Percentiles rank a stretch among this genome's conserved stretches.
Conservation (phyloP, 2,888 invertebrate species). For the Pristionchus arcanus region DNA sequence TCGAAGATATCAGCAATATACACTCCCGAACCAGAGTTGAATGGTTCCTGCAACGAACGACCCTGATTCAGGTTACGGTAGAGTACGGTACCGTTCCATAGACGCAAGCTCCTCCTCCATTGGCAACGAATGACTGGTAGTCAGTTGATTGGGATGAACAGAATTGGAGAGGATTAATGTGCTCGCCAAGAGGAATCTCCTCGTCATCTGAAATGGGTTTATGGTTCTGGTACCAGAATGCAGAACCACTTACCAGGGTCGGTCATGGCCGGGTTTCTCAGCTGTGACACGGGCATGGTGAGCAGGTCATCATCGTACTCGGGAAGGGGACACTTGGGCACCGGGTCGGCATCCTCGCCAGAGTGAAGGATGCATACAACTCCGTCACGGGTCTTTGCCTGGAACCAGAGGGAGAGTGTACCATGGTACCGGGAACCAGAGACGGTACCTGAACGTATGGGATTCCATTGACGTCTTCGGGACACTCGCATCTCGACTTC, state of each 20-base stretch:
- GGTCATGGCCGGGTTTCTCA: constrained; percentile 78
- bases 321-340: constrained; percentile 72
- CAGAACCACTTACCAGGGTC: constrained; percentile 64
- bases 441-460: constrained; percentile 73
- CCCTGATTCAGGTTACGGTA: not conserved
- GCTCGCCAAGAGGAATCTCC: constrained; percentile 77
- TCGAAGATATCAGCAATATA: constrained; percentile 78
- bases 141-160: constrained; percentile 74
- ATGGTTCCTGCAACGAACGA: constrained; percentile 58
- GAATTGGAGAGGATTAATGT: constrained; percentile 78
- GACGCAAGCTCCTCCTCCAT: constrained; percentile 74
- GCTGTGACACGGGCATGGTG: constrained; percentile 78
- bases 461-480: constrained; percentile 78
- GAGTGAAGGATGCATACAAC: constrained; percentile 78
- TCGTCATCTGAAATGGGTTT: constrained; percentile 70
- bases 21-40: constrained; percentile 72
- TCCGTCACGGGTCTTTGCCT: constrained; percentile 71
- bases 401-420: not conserved
- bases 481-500: constrained; percentile 78
- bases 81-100: constrained; percentile 61
- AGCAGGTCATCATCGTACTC: constrained; percentile 78
- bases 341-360: constrained; percentile 78
- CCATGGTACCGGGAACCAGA: not conserved
- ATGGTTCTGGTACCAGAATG: not conserved
- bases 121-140: constrained; percentile 76